Base-by-base conservation (phyloP, 2,797 vertebrate species). In the Fundulus diaphanus region DNA sequence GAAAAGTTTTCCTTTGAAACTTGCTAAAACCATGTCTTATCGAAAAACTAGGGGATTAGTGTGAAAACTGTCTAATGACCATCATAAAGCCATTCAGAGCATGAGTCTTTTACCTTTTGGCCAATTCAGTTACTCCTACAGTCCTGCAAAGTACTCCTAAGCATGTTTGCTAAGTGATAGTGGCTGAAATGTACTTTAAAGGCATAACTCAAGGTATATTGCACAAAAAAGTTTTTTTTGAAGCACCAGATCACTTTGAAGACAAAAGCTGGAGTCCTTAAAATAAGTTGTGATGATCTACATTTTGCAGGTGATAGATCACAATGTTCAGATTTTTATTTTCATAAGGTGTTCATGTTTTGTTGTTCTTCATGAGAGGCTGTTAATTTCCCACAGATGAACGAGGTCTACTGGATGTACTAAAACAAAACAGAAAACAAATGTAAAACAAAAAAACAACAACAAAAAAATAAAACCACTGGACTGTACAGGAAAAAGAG, bases 1-100 rank as follows among this genome's bases (percentile, higher is more conserved):
- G 40, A 48, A 37, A 67, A 67, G 46, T 52, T 75, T 80, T 37
- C 29, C 52, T 22, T 29, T 42, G 33, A 48, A 72, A 35, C 27
- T 51, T 59, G 33, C 33, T 46, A 35, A 22, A 35, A 61, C 57
- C 29, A 52, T 52, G 15, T 12, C 22, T 68, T 56, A 33, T 42
- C 29, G 15, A 35, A 37, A 46, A 78, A 48, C 18, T 59, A 8
- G 29, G 33, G 13, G 65, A 40, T 20, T 73, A 24, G 71, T 54
- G 16, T 16, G 15, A 49, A 54, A 67, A 59, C 24, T 59, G 46
- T 16, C 56, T 44, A 56, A 22, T 68, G 71, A 70, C 46, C 22
- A 27, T 27, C 51, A 67, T 31, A 48, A 63, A 54, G 31, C 11
- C 40, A 71, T 54, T 33, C 22, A 3, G 22, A 27, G 29, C 16